These are phyloP conservation scores for Leptinotarsa haldemani DNA, from an alignment of 2,888 invertebrate genomes.

Conservation along the genomic window DNA sequence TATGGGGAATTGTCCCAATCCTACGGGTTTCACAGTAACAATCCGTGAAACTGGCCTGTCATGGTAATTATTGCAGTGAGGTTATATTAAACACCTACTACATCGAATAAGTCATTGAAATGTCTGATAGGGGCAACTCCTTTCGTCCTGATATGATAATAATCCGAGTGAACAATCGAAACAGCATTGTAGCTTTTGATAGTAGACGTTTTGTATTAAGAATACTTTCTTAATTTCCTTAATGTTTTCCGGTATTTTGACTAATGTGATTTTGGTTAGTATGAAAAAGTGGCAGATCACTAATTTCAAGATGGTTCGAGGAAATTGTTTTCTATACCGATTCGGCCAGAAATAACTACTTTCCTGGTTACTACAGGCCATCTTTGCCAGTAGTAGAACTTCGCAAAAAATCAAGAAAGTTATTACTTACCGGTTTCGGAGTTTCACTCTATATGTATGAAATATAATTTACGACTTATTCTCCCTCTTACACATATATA, in stretches of 20 bases:
- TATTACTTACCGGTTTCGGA: too few relatives aligned
- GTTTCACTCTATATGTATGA: too few relatives aligned
- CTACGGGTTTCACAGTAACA: conserved; percentile 41
- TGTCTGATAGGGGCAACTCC: conserved; percentile 30
- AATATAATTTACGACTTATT: too few relatives aligned
- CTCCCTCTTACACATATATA: too few relatives aligned
- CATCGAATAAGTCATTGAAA: conserved; percentile 38
- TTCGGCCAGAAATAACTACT: too few relatives aligned
- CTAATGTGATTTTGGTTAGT: not conserved
- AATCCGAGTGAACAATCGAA: conserved; percentile 13
- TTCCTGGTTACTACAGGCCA: too few relatives aligned
- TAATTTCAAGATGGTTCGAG: too few relatives aligned
- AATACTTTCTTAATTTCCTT: not conserved
- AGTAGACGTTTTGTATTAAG: too few relatives aligned
- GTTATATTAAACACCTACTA: conserved; percentile 47
- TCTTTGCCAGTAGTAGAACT: too few relatives aligned
- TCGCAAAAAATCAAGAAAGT: too few relatives aligned
- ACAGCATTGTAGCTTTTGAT: not conserved
- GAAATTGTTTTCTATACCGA: too few relatives aligned
- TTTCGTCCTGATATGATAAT: conserved; percentile 22
- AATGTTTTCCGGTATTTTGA: not conserved
- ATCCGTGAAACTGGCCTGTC: conserved; percentile 40
- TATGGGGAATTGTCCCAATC: conserved; percentile 45
- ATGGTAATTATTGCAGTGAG: conserved; percentile 44
- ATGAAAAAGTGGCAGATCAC: not conserved